phyloP scores from a whole-genome alignment of 2,797 vertebrate species.

The Tangara arthus region DNA sequence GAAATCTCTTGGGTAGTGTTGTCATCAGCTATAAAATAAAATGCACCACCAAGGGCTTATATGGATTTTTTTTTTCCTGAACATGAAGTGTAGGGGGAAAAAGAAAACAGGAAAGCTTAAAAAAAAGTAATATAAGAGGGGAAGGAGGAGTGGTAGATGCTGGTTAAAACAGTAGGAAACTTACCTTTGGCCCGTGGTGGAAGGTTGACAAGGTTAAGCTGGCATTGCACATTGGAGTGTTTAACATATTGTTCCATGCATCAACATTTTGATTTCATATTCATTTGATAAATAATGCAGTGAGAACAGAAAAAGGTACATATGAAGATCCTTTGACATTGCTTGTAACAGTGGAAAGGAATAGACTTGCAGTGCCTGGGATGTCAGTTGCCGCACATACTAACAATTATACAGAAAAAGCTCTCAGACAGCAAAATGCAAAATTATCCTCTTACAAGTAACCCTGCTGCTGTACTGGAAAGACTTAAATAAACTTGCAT shows the following conservation, averaged over 20 bases:
- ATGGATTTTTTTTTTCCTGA: neutral
- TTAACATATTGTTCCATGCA: slow-evolving; percentile 42
- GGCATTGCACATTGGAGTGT: neutral
- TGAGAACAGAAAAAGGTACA: slow-evolving; percentile 54
- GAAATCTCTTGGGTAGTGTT: slow-evolving; percentile 21
- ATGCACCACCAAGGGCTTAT: neutral
- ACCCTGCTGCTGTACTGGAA: neutral
- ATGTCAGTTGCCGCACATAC: slow-evolving; percentile 34
- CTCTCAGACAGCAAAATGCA: slow-evolving; percentile 44
- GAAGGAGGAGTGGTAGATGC: neutral
- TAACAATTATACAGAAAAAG: slow-evolving; percentile 47
- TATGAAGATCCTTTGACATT: slow-evolving; percentile 43
- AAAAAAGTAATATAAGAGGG: neutral
- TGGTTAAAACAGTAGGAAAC: neutral
- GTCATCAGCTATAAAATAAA: slow-evolving; percentile 35
- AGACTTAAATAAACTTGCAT: slow-evolving; percentile 37
- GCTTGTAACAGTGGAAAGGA: slow-evolving; percentile 26
- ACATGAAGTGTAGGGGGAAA: neutral
- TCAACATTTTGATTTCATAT: slow-evolving; percentile 48
- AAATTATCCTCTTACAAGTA: slow-evolving; percentile 34
- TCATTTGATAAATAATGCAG: slow-evolving; percentile 67
- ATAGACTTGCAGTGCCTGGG: neutral
- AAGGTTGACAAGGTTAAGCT: neutral
- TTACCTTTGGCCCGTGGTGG: neutral
- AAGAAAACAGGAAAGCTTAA: neutral